Percentiles rank a stretch among this genome's conserved stretches.
phyloP scores from a whole-genome alignment of 1,140 invertebrate genomes.

The Nebria ingens region DNA sequence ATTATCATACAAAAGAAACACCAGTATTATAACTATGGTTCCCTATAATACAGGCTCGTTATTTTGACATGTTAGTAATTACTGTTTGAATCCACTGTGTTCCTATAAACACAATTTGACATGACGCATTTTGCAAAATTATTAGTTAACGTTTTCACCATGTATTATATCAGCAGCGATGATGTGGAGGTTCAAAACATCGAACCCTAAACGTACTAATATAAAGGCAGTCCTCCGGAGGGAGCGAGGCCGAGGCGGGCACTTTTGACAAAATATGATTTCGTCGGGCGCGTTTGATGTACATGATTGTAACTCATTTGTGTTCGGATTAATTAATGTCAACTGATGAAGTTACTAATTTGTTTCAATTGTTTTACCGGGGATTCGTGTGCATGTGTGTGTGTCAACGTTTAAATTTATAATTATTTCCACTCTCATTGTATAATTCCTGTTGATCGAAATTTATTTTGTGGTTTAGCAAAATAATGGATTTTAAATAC shows the following conservation, averaged over 20 bases:
- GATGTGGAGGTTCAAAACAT: no score
- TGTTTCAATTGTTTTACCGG: background rate
- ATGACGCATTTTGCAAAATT: constrained; percentile 2
- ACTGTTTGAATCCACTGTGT: background rate
- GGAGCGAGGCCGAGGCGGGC: no score
- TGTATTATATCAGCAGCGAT: no score
- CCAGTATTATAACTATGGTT: no score
- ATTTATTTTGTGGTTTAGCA: background rate
- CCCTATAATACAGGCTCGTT: background rate
- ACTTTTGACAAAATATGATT: constrained; percentile 7
- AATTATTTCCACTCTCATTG: background rate
- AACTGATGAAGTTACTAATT: background rate
- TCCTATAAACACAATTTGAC: background rate
- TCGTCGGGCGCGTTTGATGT: background rate
- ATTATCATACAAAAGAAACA: no score
- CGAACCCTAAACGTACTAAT: no score
- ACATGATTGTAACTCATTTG: no score
- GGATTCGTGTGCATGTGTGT: background rate
- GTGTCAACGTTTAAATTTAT: background rate
- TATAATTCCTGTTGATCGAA: background rate
- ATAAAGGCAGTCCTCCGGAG: no score
- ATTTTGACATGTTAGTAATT: background rate
- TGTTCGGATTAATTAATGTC: background rate
- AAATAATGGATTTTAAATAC: background rate
- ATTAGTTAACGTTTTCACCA: no score